Evolutionary conservation across 2,113 vertebrate species (phyloP).

Genomic region (Platycercus adscitus): DNA sequence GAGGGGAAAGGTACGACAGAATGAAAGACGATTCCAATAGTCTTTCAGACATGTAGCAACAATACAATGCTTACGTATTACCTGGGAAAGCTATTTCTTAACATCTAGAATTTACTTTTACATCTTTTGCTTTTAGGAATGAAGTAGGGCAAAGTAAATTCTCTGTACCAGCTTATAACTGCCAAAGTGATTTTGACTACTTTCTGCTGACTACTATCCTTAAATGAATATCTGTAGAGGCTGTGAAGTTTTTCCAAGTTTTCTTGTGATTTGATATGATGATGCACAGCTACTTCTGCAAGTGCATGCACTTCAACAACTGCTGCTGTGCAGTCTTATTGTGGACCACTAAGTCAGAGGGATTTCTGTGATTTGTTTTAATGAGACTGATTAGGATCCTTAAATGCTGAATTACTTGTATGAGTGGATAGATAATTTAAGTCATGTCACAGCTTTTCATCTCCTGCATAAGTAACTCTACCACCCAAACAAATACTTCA

Average conservation of each 20-base stretch:
- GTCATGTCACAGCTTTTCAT: background rate
- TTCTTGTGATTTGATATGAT: background rate
- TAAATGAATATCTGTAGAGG: background rate
- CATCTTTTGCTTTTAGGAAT: background rate
- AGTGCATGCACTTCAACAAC: background rate
- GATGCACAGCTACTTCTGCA: background rate
- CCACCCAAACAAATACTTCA: background rate
- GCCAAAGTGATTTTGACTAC: background rate
- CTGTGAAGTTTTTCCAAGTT: background rate
- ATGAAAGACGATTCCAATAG: constrained; percentile 37
- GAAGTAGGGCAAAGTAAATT: background rate
- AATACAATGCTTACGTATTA: background rate
- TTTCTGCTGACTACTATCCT: background rate
- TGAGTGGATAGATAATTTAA: background rate
- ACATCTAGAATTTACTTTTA: background rate
- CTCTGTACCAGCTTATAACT: background rate
- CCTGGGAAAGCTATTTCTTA: constrained; percentile 2
- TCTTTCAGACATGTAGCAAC: background rate
- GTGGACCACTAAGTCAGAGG: background rate
- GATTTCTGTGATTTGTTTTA: background rate
- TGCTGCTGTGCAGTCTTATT: background rate
- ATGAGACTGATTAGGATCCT: background rate
- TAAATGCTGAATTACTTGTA: background rate
- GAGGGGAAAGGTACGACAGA: background rate
- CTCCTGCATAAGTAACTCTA: background rate